Evolutionary conservation across 2,888 invertebrate species (phyloP), one percentile per base, ranked within the genome.

Genomic region (Didymodactylos carnosus): DNA sequence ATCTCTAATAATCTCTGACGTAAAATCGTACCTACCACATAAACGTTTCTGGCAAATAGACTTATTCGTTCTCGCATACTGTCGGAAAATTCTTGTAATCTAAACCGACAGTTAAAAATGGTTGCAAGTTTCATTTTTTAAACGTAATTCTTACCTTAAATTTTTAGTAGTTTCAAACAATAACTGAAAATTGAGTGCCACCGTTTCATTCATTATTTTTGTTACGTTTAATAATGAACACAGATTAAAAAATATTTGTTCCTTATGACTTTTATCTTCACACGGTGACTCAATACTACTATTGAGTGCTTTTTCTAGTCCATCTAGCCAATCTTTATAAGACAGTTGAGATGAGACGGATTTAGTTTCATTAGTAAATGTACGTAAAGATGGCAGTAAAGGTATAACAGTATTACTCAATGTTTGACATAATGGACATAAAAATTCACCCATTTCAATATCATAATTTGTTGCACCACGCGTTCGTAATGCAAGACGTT

Each of bases 371-470:
- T 78, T 75, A 41, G 78, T 73, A 19, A 80, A 75, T 27, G 78
- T 75, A 70, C 78, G 77, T 27, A 82, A 76, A 7, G 82, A 79
- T 14, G 94, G 91, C 70, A 94, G 86, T 7, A 97, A 85, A 0
- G 97, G 95, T 76, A 98, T 84, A 4, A 94, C 91, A 0, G 92
- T 90, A 84, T 98, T 98, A 84, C 94, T 93, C 1, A 99, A 86
- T 75, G 94, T 89, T 83, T 97, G 94, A 85, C 98, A 98, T 70
- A 98, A 87, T 0, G 98, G 98, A 81, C 98, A 98, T 25, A 95
- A 87, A 84, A 92, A 98, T 84, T 98, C 98, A 75, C 90, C 89
- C 82, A 90, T 91, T 75, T 93, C 92, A 0, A 91, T 88, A 82
- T 93, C 91, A 81, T 91, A 53, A 29, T 53, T 53, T 29, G 53